Base-by-base conservation (phyloP, 1,140 invertebrate species). In the Eriocheir sinensis region DNA sequence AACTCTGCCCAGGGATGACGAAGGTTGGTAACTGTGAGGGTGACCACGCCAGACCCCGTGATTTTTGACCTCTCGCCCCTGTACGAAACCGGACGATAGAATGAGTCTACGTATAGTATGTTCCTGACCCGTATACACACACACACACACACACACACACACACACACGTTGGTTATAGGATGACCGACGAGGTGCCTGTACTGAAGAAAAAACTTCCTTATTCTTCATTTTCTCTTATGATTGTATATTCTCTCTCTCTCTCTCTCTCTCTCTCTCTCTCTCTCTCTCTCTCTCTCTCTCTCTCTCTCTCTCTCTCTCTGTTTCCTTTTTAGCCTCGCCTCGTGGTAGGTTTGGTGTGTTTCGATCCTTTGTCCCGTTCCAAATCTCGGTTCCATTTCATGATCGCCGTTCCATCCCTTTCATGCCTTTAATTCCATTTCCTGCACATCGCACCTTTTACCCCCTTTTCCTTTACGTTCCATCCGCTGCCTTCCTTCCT, bases 41-140 rank as follows among this genome's bases (percentile, higher is more conserved):
- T 30, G 41, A 83, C 91, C 36, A 30, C n/a, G 17, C 36, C 80
- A 92, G 79, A 92, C 91, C 91, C 79, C 80, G 91, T 92, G 91
- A 92, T 92, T 92, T n/a, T 83, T 92, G 91, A 93, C 91, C 91
- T 53, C 91, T 48, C 27, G 36, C 27, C 12, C n/a, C n/a, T 86
- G 91, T 93, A 41, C 41, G 91, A 93, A 93, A 27, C 81, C 34
- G 38, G 17, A 27, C 15, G 85, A 60, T 72, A 34, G 32, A 53
- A 30, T 91, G 32, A 21, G 30, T 72, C 27, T n/a, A n/a, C n/a
- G n/a, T n/a, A n/a, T n/a, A n/a, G n/a, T n/a, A 27, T 27, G n/a
- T 36, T 41, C 81, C 81, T 36, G 81, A 27, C 81, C 81, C 12
- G 12, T 27, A 72, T 72, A 12, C 53, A 12, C 53, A 12, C 27